Evolutionary conservation across 2,888 invertebrate genomes (phyloP), one percentile per base, ranked within the genome.

Genomic region (Euplagia quadripunctaria): DNA sequence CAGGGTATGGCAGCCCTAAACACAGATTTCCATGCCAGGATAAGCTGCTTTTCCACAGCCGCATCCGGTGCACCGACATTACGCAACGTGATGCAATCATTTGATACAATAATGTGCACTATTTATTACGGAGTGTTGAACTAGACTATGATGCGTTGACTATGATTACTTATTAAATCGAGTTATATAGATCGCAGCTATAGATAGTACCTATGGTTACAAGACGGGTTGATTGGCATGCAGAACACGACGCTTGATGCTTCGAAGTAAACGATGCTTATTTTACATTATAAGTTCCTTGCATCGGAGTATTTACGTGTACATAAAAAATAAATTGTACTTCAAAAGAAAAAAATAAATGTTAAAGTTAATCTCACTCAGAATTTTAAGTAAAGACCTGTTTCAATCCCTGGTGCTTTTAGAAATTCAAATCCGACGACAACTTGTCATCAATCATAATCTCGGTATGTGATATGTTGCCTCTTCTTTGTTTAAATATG

Each of bases 11-110:
- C 63, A 83, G 69, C 76, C 78, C 75, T 73, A 74, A 64, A 69
- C 73, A 80, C 78, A 85, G 87, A 87, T 89, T 87, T 87, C 92
- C 92, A 90, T 92, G 87, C 89, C 88, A 79, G 92, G 92, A 85
- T 85, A 82, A 85, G 86, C 80, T 79, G 89, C 88, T 91, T 90
- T 93, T 91, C 90, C 90, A 88, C 87, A 86, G 83, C 80, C 81
- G 87, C 85, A 89, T 90, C 90, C 90, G 88, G 89, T 85, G 85
- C 82, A 83, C 79, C 80, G 81, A 81, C 84, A 85, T 86, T 89
- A 86, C 86, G 77, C 79, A 78, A 82, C 79, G 83, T 92, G 88
- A 92, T 90, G 92, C 87, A 93, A 92, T 79, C 73, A 71, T 46
- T 63, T 66, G 51, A 71, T 71, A 65, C 42, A 69, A 63, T 69